Base-by-base conservation (phyloP, 2,797 vertebrate genomes). In the Alosa sapidissima region DNA sequence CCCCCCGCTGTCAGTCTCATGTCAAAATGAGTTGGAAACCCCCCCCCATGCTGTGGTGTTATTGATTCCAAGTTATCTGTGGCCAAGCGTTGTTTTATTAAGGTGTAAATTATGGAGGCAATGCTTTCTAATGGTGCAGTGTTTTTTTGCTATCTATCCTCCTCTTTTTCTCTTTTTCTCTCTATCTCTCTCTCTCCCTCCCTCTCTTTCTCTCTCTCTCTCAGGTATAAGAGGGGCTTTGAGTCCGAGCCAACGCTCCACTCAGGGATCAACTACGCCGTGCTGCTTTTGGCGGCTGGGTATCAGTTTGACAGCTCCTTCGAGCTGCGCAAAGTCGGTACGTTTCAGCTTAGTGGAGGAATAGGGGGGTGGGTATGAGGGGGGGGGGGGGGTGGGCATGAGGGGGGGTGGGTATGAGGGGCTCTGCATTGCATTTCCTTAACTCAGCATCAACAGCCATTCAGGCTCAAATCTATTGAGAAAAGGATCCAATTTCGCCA, bases 251-350 rank as follows among this genome's bases (percentile, higher is more conserved):
- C 98, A 92, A 98, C 98, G 0, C 93, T 99, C 84, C 98, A 98
- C 92, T 98, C 98, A 36, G 98, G 98, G 83, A 99, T 99, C 93
- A 98, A 98, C 95, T 99, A 98, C 45, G 98, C 98, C 0, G 97
- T 99, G 49, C 96, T 99, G 0, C 96, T 99, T 78, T 92, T 99
- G 94, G 97, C 98, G 49, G 96, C 97, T 49, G 98, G 98, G 86
- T 97, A 99, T 90, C 96, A 97, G 93, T 99, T 99, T 90, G 98
- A 99, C 91, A 94, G 96, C 28, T 99, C 98, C 11, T 98, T 99
- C 86, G 98, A 99, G 93, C 97, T 99, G 72, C 97, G 98, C 84
- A 99, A 99, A 99, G 97, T 99, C 88, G 98, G 98, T 99, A 89
- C 82, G 36, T 72, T 72, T 72, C 33, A 72, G 33, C 33, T 41